Percentiles rank a stretch among this genome's conserved stretches.
Conservation (phyloP, 1,140 invertebrate genomes). For the Temnothorax nylanderi region DNA sequence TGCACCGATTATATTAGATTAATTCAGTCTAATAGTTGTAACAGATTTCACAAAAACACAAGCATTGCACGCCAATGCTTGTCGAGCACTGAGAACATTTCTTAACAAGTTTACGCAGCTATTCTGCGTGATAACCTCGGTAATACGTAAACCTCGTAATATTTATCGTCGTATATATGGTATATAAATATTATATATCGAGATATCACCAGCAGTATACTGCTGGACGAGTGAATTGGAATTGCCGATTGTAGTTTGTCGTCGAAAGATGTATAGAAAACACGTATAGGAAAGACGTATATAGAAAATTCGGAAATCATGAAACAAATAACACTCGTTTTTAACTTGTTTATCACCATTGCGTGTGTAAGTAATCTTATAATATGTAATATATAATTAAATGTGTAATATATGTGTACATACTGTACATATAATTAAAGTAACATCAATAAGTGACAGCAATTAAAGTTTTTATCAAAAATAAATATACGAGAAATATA, state of each 20-base stretch:
- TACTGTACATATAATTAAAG: neutral
- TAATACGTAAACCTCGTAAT: neutral
- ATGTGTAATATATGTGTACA: too few relatives aligned
- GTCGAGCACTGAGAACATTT: neutral
- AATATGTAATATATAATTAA: neutral
- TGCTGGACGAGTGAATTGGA: neutral
- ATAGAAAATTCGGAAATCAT: neutral
- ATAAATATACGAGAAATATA: too few relatives aligned
- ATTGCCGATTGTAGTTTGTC: neutral
- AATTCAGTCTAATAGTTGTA: neutral
- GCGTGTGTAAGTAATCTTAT: slow-evolving; percentile 17
- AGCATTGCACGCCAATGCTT: neutral
- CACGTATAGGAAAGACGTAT: neutral
- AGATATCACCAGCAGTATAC: neutral
- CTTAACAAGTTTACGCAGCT: neutral
- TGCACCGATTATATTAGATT: neutral
- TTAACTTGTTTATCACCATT: neutral
- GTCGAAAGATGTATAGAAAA: neutral
- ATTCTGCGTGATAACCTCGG: neutral
- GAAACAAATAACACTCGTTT: neutral
- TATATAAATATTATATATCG: slow-evolving; percentile 17
- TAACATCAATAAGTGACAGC: neutral
- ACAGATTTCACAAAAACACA: neutral
- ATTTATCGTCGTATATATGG: neutral
- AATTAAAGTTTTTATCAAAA: too few relatives aligned